phyloP scores from a whole-genome alignment of 2,888 invertebrate species.

The Athalia rosae region DNA sequence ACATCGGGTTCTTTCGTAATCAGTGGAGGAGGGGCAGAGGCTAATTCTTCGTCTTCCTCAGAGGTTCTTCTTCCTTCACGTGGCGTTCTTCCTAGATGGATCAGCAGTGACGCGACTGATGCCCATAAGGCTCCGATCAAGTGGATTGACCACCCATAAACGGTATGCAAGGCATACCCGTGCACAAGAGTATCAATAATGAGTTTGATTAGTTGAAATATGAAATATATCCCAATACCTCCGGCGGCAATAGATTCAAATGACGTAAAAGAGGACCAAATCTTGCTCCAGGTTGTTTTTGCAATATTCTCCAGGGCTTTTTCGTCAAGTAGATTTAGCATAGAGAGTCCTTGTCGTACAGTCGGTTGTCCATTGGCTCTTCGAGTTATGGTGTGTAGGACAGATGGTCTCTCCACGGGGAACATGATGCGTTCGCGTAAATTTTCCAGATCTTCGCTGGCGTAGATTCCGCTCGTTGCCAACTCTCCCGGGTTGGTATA shows the following conservation, averaged over 20 bases:
- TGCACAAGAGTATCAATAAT: conserved; percentile 40
- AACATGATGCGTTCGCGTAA: conserved; percentile 48
- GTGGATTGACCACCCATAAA: conserved; percentile 40
- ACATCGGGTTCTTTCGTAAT: no score
- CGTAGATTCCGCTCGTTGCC: conserved; percentile 44
- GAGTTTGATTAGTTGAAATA: conserved; percentile 6
- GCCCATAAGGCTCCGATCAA: conserved; percentile 25
- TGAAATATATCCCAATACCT: conserved; percentile 16
- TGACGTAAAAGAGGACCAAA: conserved; percentile 36
- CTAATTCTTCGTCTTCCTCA: neutral
- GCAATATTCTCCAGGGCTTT: conserved; percentile 46
- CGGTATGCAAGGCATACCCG: conserved; percentile 36
- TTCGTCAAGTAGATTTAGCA: conserved; percentile 47
- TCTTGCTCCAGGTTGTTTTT: conserved; percentile 18
- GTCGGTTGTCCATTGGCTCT: conserved; percentile 40
- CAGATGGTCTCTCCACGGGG: conserved; percentile 44
- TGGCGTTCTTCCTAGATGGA: neutral
- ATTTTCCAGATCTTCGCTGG: conserved; percentile 33
- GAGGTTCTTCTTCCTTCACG: neutral
- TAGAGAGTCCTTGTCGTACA: neutral
- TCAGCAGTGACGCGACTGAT: conserved; percentile 14
- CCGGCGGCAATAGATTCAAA: conserved; percentile 46
- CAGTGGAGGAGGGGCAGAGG: no score
- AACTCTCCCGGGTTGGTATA: conserved; percentile 34
- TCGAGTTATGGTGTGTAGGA: conserved; percentile 45